phyloP scores from a whole-genome alignment of 2,113 vertebrate species.

The Dasyprocta punctata region DNA sequence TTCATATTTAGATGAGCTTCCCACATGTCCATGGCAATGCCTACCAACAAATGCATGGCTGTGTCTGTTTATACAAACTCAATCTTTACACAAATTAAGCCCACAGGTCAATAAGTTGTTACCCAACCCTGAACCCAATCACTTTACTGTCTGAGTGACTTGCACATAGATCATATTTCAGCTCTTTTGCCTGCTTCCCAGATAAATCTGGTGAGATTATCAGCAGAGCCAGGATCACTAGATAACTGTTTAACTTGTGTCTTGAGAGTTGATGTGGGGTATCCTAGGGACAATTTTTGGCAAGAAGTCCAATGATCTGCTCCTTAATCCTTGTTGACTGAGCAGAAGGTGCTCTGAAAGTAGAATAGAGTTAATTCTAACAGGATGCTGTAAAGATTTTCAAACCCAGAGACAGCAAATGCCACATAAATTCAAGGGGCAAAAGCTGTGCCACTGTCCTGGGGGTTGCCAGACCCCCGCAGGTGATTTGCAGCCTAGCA shows the following conservation, averaged over 20 bases:
- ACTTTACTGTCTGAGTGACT: conserved; percentile 34
- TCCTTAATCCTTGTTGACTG: conserved; percentile 33
- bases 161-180: conserved; percentile 77
- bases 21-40: background rate
- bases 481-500: background rate
- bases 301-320: background rate
- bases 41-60: background rate
- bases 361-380: conserved; percentile 1
- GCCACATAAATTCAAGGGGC: background rate
- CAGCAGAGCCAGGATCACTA: conserved; percentile 63
- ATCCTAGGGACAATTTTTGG: conserved; percentile 48
- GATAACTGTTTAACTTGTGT: background rate
- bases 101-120: conserved; percentile 73
- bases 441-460: background rate
- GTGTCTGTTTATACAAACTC: conserved; percentile 67
- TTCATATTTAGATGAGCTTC: conserved; percentile 23
- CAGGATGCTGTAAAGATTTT: background rate
- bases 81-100: conserved; percentile 69
- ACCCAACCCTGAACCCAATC: conserved; percentile 63
- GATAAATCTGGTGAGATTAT: conserved; percentile 74
- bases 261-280: conserved; percentile 2
- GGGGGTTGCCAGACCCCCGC: background rate
- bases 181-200: conserved; percentile 72
- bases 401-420: background rate
- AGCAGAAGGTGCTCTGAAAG: conserved; percentile 18